A percentile compares a stretch with the other conserved stretches of the same genome.
Conservation (phyloP, 2,113 vertebrate species). For the Empidonax traillii region DNA sequence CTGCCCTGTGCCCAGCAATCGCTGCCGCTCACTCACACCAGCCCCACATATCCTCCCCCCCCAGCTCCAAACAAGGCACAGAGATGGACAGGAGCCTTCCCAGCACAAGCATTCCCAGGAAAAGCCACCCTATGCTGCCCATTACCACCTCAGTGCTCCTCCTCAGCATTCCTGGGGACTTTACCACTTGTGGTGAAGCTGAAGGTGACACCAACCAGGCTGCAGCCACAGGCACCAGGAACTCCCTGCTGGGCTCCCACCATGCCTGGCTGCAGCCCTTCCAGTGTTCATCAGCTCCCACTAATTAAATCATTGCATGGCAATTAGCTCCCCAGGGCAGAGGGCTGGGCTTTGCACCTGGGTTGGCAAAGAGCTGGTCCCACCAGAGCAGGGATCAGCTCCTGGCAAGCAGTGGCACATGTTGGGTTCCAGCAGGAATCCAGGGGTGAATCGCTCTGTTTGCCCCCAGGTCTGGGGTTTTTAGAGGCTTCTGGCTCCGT, state of each 20-base stretch:
- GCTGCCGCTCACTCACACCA: rapidly evolving
- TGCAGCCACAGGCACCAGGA: background rate
- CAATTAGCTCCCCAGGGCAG: background rate
- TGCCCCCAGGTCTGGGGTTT: background rate
- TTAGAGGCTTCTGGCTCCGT: rapidly evolving
- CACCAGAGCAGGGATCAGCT: background rate
- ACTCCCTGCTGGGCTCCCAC: background rate
- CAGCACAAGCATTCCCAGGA: background rate
- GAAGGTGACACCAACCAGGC: rapidly evolving
- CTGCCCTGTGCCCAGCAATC: rapidly evolving
- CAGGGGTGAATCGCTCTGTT: rapidly evolving
- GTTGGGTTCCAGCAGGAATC: background rate
- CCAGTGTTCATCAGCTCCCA: background rate
- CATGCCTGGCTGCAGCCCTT: background rate
- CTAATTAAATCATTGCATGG: background rate
- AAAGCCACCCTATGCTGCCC: rapidly evolving
- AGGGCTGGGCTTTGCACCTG: background rate
- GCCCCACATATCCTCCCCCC: rapidly evolving
- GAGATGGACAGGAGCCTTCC: background rate
- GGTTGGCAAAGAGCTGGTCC: background rate
- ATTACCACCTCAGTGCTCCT: rapidly evolving
- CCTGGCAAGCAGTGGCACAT: rapidly evolving
- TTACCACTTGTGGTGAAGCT: rapidly evolving
- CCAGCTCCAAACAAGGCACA: background rate
- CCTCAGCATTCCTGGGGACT: rapidly evolving